A percentile compares a stretch with the other conserved stretches of the same genome.
Conservation (phyloP, 2,888 invertebrate genomes). For the Patella caerulea region DNA sequence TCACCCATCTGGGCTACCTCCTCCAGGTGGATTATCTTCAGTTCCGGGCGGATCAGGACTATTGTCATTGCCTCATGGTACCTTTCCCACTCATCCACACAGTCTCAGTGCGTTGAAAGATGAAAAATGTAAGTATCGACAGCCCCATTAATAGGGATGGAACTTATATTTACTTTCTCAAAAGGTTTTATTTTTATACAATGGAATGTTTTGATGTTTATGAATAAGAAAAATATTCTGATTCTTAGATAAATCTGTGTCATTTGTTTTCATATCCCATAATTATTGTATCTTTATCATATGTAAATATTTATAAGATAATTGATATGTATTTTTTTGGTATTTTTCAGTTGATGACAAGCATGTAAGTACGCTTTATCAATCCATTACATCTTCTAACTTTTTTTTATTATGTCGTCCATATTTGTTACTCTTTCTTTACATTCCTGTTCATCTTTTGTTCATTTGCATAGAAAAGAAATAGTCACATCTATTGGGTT, state of each 20-base stretch:
- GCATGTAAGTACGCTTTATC: constrained; percentile 42
- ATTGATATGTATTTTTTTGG: constrained; percentile 21
- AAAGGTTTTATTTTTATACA: neutral
- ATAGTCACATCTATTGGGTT: too few relatives aligned
- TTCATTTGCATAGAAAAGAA: too few relatives aligned
- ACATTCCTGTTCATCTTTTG: too few relatives aligned
- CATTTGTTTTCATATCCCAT: too few relatives aligned
- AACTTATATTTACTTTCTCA: neutral
- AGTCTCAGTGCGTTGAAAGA: constrained; percentile 58
- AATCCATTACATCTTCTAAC: too few relatives aligned
- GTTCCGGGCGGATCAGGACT: constrained; percentile 57
- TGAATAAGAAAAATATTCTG: too few relatives aligned
- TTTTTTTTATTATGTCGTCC: too few relatives aligned
- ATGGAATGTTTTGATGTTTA: neutral
- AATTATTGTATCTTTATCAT: too few relatives aligned
- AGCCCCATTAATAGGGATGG: too few relatives aligned
- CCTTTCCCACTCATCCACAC: constrained; percentile 56
- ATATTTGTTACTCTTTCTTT: too few relatives aligned
- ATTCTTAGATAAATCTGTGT: too few relatives aligned
- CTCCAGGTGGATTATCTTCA: constrained; percentile 70
- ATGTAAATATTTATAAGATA: too few relatives aligned
- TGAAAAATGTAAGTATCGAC: constrained; percentile 44
- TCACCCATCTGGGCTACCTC: constrained; percentile 69
- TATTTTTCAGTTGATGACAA: constrained; percentile 44
- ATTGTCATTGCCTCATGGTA: constrained; percentile 55